Evolutionary conservation across 2,113 vertebrate species (phyloP).

Genomic region (Tachysurus fulvidraco): DNA sequence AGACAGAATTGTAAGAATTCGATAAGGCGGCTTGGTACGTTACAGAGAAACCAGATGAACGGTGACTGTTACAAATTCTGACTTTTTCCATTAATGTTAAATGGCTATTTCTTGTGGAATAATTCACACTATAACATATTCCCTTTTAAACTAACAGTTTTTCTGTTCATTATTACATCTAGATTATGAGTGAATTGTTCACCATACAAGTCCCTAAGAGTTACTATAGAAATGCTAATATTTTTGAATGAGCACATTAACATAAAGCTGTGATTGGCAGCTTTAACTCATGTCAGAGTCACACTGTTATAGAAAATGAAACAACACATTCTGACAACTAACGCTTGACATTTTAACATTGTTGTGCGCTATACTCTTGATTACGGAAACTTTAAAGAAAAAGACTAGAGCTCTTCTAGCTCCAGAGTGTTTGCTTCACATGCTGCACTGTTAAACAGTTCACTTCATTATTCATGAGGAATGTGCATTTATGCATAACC

Average conservation of each 20-base stretch:
- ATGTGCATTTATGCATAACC: constrained; percentile 3
- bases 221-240: neutral
- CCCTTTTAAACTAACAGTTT: neutral
- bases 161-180: neutral
- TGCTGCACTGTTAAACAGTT: neutral
- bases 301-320: neutral
- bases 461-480: constrained; percentile 14
- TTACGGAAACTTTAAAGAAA: neutral
- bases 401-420: neutral
- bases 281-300: neutral
- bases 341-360: neutral
- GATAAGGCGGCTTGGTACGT: no score
- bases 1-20: no score
- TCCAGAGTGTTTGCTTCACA: neutral
- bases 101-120: no score
- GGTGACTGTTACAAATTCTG: no score
- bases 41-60: no score
- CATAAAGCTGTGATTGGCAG: neutral
- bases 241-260: neutral
- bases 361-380: neutral
- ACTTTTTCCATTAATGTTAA: neutral
- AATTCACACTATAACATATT: no score
- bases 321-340: neutral
- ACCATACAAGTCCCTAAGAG: neutral
- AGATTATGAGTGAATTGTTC: neutral